phyloP scores from a whole-genome alignment of 2,113 vertebrate genomes.

The Monopterus albus region DNA sequence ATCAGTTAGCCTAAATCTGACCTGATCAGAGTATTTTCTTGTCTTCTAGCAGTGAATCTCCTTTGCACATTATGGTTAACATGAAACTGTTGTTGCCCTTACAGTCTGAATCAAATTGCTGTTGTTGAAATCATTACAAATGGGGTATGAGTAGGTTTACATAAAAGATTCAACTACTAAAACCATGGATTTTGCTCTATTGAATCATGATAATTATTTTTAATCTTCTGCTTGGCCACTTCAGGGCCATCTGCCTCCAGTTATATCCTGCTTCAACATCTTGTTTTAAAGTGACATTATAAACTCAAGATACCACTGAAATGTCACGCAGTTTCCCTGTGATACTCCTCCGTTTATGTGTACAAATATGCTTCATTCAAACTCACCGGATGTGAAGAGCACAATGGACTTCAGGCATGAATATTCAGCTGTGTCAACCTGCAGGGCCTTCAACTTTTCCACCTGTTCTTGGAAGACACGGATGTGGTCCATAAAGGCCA shows the following conservation, averaged over 20 bases:
- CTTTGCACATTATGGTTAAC: too few relatives aligned
- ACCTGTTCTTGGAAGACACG: conserved; percentile 90
- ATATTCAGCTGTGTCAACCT: conserved; percentile 88
- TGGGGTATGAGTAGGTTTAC: neutral
- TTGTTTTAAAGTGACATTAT: too few relatives aligned
- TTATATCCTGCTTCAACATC: neutral
- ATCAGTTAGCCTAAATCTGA: too few relatives aligned
- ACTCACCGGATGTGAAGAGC: conserved; percentile 88
- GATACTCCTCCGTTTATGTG: neutral
- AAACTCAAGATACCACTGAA: neutral
- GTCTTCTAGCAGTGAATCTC: too few relatives aligned
- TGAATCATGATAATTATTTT: too few relatives aligned
- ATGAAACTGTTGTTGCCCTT: too few relatives aligned
- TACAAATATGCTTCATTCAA: neutral
- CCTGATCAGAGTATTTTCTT: too few relatives aligned
- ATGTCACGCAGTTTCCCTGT: neutral
- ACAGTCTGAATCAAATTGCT: too few relatives aligned
- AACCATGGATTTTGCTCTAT: neutral
- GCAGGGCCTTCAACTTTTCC: conserved; percentile 89
- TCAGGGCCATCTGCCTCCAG: neutral
- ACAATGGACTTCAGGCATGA: conserved; percentile 89
- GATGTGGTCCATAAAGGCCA: conserved; percentile 92
- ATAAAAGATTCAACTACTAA: too few relatives aligned
- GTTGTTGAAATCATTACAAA: neutral
- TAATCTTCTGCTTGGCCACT: too few relatives aligned